A percentile compares a stretch with the other conserved stretches of the same genome.
phyloP scores from a whole-genome alignment of 2,797 vertebrate genomes.

The Urocyon cinereoargenteus region DNA sequence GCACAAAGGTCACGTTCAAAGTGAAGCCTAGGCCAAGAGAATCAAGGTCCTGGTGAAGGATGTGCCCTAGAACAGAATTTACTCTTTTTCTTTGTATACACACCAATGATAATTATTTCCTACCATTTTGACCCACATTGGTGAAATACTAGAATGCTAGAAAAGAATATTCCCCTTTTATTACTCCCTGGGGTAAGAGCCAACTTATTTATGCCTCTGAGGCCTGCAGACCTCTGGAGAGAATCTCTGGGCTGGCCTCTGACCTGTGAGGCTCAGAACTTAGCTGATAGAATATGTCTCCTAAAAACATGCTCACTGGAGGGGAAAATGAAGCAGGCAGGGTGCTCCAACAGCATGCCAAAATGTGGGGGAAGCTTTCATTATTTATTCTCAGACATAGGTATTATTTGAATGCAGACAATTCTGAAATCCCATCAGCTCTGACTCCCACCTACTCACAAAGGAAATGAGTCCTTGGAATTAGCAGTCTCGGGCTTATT shows the following conservation, averaged over 20 bases:
- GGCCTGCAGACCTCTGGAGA: not conserved
- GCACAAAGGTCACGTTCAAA: not conserved
- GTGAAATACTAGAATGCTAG: constrained; percentile 1
- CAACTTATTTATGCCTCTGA: not conserved
- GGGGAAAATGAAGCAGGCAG: not conserved
- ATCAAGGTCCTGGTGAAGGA: not conserved
- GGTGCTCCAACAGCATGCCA: not conserved
- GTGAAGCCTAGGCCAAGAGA: not conserved
- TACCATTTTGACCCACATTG: not conserved
- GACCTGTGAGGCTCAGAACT: not conserved
- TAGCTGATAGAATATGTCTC: not conserved
- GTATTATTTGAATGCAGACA: constrained; percentile 43
- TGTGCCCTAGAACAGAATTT: not conserved
- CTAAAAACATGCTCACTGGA: not conserved
- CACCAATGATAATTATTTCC: not conserved
- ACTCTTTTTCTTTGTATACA: not conserved
- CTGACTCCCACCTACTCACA: constrained; percentile 32
- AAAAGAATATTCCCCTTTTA: not conserved
- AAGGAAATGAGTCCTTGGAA: constrained; percentile 37
- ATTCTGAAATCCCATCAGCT: constrained; percentile 12
- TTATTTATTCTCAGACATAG: constrained; percentile 57
- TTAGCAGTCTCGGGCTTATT: not conserved
- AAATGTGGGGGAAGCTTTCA: not conserved
- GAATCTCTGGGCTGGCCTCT: not conserved
- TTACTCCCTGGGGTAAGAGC: not conserved